Percentiles rank a stretch among this genome's conserved stretches.
phyloP scores from a whole-genome alignment of 2,888 invertebrate species.

The Diplolepis rosae region DNA sequence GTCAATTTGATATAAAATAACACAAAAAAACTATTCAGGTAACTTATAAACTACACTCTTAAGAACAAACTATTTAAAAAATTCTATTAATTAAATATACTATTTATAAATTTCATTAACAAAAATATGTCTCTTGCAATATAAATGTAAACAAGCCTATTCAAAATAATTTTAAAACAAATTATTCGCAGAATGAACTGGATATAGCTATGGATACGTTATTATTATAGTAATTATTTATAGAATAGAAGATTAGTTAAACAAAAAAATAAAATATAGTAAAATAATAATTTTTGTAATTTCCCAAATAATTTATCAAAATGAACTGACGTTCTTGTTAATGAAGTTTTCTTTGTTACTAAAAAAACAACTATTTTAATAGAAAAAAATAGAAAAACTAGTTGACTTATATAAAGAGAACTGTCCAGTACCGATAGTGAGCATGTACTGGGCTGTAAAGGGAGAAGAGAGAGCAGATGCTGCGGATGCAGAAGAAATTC shows the following conservation, averaged over 20 bases:
- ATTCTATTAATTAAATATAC: no score
- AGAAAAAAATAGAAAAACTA: background rate
- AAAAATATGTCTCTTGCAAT: no score
- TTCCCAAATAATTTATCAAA: background rate
- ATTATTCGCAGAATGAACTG: no score
- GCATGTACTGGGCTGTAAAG: slow-evolving; percentile 39
- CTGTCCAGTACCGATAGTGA: slow-evolving; percentile 25
- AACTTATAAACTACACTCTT: no score
- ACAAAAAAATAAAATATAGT: no score
- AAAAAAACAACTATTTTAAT: background rate
- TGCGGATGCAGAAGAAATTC: slow-evolving; percentile 64
- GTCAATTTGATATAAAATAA: background rate
- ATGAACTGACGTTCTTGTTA: background rate
- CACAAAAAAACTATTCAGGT: background rate
- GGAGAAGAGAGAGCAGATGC: slow-evolving; percentile 58
- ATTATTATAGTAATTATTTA: no score
- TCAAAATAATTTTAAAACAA: no score
- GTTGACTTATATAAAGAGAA: slow-evolving; percentile 11
- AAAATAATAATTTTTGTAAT: background rate
- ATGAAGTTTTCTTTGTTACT: background rate
- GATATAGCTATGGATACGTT: no score
- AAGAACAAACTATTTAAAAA: no score
- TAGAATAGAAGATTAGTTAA: no score
- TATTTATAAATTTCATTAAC: no score
- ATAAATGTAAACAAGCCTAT: no score